Conservation (phyloP, 2,113 vertebrate genomes). For the Lampris incognitus region DNA sequence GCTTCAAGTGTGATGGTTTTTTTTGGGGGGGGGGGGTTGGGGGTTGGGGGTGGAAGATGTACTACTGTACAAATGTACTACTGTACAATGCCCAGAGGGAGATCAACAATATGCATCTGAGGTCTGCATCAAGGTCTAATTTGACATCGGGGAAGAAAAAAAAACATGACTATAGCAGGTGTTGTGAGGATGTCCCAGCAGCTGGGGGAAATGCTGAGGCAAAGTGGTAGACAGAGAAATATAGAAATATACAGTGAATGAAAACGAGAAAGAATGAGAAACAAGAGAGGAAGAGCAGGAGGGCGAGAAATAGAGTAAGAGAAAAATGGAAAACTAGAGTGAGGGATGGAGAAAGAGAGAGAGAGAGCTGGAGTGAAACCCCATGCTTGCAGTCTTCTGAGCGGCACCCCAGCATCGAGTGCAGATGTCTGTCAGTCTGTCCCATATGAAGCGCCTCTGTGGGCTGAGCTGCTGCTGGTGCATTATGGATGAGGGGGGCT, state of each 20-base stretch:
- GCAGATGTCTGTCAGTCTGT: conserved; percentile 77
- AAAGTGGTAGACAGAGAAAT: conserved; percentile 11
- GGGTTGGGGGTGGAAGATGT: too few species aligned
- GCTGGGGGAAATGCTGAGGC: conserved; percentile 70
- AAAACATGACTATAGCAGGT: conserved; percentile 41
- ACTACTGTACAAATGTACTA: neutral
- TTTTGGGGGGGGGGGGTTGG: too few species aligned
- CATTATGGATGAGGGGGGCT: conserved; percentile 80
- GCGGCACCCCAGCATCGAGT: conserved; percentile 72
- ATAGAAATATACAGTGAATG: neutral
- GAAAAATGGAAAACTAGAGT: conserved; percentile 4
- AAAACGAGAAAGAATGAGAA: conserved; percentile 22
- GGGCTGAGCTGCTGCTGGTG: conserved; percentile 72
- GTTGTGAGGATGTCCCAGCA: conserved; percentile 60
- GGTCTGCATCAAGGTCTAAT: neutral
- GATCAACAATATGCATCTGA: conserved; percentile 17
- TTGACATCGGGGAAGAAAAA: neutral
- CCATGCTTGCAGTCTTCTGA: conserved; percentile 44
- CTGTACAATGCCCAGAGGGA: neutral
- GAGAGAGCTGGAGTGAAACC: conserved; percentile 11
- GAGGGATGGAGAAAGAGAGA: conserved; percentile 34
- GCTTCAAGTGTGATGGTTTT: neutral
- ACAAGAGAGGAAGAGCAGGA: neutral
- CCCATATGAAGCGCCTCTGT: conserved; percentile 70
- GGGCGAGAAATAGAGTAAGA: conserved; percentile 9